Base-by-base conservation (phyloP, 1,140 invertebrate species). In the Sminthurides bifidus region DNA sequence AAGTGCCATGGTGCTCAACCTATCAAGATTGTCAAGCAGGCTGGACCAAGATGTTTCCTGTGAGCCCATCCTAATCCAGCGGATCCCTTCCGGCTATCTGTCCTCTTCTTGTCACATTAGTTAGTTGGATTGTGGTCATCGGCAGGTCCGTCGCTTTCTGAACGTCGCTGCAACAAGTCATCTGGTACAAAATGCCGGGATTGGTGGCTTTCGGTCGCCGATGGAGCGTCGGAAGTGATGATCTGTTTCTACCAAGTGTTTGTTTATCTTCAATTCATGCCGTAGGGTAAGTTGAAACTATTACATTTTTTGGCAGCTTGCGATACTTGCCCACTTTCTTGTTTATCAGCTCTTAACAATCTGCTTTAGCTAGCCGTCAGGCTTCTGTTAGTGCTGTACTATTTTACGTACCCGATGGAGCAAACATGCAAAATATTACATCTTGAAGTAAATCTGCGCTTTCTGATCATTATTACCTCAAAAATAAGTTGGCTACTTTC, bases 141-240 rank as follows among this genome's bases (percentile, higher is more conserved):
- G 33, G n/a, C 33, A 35, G n/a, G 10, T 35, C n/a, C 10, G n/a
- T 35, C 10, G 8, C n/a, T 35, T 35, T n/a, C n/a, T 35, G 8
- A n/a, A 10, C n/a, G 33, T 35, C n/a, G 33, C 33, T 35, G n/a
- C 10, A 10, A 35, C 33, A 35, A 10, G 8, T n/a, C 33, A 43
- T 21, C 41, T n/a, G n/a, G 19, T 8, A 27, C 21, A 49, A 53
- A 64, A 91, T 92, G 88, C 87, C 88, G 52, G 88, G 87, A 54
- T 78, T 92, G 64, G 81, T 90, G 49, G 82, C 87, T 41, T 90
- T 90, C 73, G 76, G 81, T 60, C 76, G 87, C 63, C 79, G 88
- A 60, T 92, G 88, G 87, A 83, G 83, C 65, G 84, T 89, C 59
- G 87, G 87, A 61, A 88, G 85, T 56, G 88, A 92, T 73, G 87